Conservation (phyloP, 2,797 vertebrate genomes). For the Xiphophorus birchmanni region DNA sequence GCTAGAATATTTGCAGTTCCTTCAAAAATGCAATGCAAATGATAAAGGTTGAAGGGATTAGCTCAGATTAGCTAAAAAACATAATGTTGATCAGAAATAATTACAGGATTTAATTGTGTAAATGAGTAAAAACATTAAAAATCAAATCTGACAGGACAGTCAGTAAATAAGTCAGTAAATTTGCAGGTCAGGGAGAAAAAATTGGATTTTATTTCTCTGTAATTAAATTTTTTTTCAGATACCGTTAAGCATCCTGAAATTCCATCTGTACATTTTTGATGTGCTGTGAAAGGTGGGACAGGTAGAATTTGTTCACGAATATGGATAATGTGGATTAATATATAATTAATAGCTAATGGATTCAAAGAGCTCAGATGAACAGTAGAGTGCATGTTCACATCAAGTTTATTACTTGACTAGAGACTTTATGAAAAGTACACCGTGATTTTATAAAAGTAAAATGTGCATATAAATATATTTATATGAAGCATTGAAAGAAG, state of each 20-base stretch:
- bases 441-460: neutral
- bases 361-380: neutral
- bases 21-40: neutral
- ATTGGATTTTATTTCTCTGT: neutral
- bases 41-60: neutral
- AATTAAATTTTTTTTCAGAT: neutral
- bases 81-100: neutral
- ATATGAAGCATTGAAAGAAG: too few relatives aligned
- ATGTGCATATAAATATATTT: neutral
- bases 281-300: neutral
- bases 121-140: neutral
- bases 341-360: too few relatives aligned
- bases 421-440: neutral
- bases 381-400: neutral
- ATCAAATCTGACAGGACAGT: neutral
- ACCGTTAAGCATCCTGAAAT: neutral
- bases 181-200: neutral
- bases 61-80: neutral
- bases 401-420: neutral
- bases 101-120: neutral
- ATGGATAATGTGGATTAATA: too few relatives aligned
- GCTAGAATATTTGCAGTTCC: neutral
- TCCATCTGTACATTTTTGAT: neutral
- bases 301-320: neutral
- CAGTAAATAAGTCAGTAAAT: neutral